These are phyloP conservation scores for Anoplophora glabripennis DNA, from an alignment of 1,140 invertebrate species.

Conservation along the genomic window DNA sequence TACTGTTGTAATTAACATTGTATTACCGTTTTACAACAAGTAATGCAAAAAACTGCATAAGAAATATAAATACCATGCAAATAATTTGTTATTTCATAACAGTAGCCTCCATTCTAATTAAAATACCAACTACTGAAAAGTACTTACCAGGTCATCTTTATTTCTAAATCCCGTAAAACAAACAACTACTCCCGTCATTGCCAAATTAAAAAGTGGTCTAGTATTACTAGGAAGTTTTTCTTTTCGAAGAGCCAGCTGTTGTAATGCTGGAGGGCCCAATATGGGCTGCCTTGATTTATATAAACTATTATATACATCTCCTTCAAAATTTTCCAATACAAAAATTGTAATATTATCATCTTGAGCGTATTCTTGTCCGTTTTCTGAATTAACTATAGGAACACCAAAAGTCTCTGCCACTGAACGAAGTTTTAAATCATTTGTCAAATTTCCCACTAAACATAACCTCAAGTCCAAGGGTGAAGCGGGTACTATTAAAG, in stretches of 20 bases:
- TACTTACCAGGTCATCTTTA: slow-evolving; percentile 78
- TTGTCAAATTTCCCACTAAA: slow-evolving; percentile 56
- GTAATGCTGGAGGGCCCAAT: slow-evolving; percentile 72
- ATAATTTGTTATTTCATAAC: too few relatives aligned
- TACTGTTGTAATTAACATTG: too few relatives aligned
- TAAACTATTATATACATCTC: slow-evolving; percentile 62
- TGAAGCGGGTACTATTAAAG: slow-evolving; percentile 9
- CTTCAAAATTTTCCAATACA: slow-evolving; percentile 68
- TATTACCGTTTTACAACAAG: too few relatives aligned
- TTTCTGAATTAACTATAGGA: slow-evolving; percentile 61
- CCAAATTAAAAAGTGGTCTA: slow-evolving; percentile 79
- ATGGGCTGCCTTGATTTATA: slow-evolving; percentile 65
- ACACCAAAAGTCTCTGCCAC: slow-evolving; percentile 63
- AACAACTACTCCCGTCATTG: slow-evolving; percentile 81
- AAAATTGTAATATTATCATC: slow-evolving; percentile 66
- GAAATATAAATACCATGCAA: too few relatives aligned
- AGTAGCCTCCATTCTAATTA: too few relatives aligned
- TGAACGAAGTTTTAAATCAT: slow-evolving; percentile 54
- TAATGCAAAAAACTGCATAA: too few relatives aligned
- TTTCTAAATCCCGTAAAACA: slow-evolving; percentile 88
- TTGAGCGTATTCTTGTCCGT: slow-evolving; percentile 57
- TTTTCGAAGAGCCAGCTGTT: slow-evolving; percentile 69
- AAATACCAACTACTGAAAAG: too few relatives aligned
- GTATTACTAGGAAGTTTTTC: slow-evolving; percentile 61
- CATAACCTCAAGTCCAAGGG: slow-evolving; percentile 58